Evolutionary conservation across 2,113 vertebrate species (phyloP).

Genomic region (Nansenia antarctica): DNA sequence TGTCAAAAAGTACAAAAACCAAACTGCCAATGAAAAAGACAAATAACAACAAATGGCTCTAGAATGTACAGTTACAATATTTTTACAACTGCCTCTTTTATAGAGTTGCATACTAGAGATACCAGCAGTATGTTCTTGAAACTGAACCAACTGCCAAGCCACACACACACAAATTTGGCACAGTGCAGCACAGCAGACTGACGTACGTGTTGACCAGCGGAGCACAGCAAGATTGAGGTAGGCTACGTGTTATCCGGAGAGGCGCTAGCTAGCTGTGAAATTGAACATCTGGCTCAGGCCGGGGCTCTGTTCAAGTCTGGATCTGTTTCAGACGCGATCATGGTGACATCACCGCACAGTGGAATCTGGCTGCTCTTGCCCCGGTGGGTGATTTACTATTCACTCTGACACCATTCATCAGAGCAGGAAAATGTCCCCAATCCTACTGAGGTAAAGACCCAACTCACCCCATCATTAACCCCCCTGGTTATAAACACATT

Average conservation of each 20-base stretch:
- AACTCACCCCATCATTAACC: constrained; percentile 60
- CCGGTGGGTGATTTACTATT: constrained; percentile 66
- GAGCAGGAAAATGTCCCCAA: constrained; percentile 36
- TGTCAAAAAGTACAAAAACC: background rate
- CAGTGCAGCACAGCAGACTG: background rate
- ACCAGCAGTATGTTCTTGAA: no score
- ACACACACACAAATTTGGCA: no score
- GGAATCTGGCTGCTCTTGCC: constrained; percentile 67
- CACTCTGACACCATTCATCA: constrained; percentile 59
- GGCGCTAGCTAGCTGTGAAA: constrained; percentile 31
- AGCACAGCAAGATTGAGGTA: constrained; percentile 3
- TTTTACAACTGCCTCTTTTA: no score
- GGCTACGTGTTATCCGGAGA: constrained; percentile 25
- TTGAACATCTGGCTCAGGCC: constrained; percentile 72
- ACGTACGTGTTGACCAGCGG: constrained; percentile 5
- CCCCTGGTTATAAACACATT: constrained; percentile 41
- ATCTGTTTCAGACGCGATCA: constrained; percentile 70
- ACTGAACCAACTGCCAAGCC: no score
- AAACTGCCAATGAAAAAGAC: background rate
- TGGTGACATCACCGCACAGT: constrained; percentile 71
- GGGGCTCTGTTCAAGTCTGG: constrained; percentile 71
- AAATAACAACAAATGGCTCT: no score
- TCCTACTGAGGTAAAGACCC: constrained; percentile 46
- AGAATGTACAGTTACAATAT: no score
- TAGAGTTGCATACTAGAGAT: no score